Conservation (phyloP, 2,113 vertebrate genomes). For the Phalacrocorax brasilianus region DNA sequence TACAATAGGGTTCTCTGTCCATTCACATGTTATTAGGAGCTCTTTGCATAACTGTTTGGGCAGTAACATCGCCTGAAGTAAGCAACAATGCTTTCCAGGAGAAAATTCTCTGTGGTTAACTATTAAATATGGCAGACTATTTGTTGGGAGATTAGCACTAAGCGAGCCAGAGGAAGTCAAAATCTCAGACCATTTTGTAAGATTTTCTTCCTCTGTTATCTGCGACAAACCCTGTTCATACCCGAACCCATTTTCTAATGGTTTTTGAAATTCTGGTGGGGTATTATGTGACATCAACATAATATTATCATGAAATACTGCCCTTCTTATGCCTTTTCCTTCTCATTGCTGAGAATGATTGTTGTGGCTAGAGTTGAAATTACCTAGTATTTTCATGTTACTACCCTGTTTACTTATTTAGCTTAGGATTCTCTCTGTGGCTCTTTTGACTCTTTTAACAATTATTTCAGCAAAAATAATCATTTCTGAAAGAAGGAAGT, state of each 20-base stretch:
- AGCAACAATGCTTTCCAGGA: neutral
- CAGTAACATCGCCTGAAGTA: neutral
- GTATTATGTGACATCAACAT: neutral
- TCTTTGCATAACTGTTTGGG: conserved; percentile 15
- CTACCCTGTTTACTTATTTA: neutral
- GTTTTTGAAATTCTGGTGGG: neutral
- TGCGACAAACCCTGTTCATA: neutral
- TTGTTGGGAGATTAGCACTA: neutral
- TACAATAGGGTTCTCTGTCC: neutral
- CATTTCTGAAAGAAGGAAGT: neutral
- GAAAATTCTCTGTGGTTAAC: neutral
- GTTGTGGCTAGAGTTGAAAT: neutral
- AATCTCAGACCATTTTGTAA: neutral
- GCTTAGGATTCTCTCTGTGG: neutral
- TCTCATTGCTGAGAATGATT: neutral
- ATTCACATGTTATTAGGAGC: neutral
- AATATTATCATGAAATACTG: neutral
- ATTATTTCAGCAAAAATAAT: neutral
- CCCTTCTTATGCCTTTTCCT: neutral
- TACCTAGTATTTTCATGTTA: neutral
- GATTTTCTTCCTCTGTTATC: neutral
- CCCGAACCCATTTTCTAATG: neutral
- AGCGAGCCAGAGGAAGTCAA: neutral
- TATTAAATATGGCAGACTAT: neutral
- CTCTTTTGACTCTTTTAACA: neutral